Conservation (phyloP, 2,797 vertebrate species). For the Chloroceryle inda region DNA sequence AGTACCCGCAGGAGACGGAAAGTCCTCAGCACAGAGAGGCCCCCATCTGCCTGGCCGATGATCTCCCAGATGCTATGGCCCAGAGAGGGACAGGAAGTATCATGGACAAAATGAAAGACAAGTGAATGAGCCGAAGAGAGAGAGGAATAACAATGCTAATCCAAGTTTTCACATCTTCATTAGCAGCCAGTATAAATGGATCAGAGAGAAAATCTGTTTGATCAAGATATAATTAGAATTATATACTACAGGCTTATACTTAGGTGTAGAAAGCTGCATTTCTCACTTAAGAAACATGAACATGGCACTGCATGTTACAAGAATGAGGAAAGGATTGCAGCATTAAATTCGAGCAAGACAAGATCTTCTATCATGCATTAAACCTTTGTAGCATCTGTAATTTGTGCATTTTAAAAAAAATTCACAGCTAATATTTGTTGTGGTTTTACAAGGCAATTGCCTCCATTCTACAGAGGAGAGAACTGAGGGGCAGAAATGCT, state of each 20-base stretch:
- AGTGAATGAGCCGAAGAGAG: background rate
- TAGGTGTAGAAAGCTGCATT: background rate
- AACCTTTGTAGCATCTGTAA: background rate
- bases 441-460: background rate
- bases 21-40: constrained; percentile 93
- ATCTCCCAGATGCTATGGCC: constrained; percentile 91
- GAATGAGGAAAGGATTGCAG: background rate
- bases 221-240: background rate
- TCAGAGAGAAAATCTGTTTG: background rate
- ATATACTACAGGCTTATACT: background rate
- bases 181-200: background rate
- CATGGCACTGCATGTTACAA: background rate
- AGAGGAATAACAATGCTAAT: background rate
- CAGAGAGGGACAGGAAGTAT: background rate
- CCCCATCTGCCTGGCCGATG: constrained; percentile 92
- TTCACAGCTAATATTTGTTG: background rate
- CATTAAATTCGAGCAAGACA: background rate
- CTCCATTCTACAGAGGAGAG: background rate
- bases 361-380: background rate
- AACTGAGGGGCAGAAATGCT: background rate
- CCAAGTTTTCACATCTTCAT: background rate
- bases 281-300: background rate
- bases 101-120: background rate
- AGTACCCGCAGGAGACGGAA: constrained; percentile 94
- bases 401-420: background rate